Base-by-base conservation (phyloP, 2,797 vertebrate species). In the Acanthurus tractus region DNA sequence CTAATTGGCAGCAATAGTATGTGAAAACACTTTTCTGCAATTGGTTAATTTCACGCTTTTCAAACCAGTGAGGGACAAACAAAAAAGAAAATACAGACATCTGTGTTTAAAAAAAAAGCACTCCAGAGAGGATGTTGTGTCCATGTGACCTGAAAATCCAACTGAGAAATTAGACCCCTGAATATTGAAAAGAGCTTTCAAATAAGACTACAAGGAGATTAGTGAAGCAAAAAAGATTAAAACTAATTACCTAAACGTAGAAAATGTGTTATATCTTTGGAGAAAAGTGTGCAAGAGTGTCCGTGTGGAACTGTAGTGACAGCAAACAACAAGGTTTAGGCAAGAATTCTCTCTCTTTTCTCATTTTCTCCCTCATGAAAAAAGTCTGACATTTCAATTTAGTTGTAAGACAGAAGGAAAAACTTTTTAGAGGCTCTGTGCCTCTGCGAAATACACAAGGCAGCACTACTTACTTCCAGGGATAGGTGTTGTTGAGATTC, bases 331-430 rank as follows among this genome's bases (percentile, higher is more conserved):
- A 17, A 25, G 22, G 42, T 56, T 63, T 1, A 50, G 11, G 25
- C 17, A 15, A 50, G 38, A 53, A 58, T 63, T 49, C 22, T 78
- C 49, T 4, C 22, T 65, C 23, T 53, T 17, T 38, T 23, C 54
- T 50, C 13, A 42, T 25, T 29, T 5, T 29, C 40, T 63, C 7
- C 36, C 25, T 7, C n/a, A 44, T 57, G 38, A 69, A 34, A 20
- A 62, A 57, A 65, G 65, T 50, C 18, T 81, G 23, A 59, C 22
- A n/a, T 72, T 81, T 49, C 68, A 67, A 55, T 46, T 29, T 46
- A 48, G 40, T 40, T 58, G 44, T 55, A 22, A 23, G 62, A 46
- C 52, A 15, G 52, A 40, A 62, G 62, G 17, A 64, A 44, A 49
- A 9, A 40, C 62, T 72, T 67, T 65, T 68, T n/a, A 50, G 40